Percentiles rank a stretch among this genome's conserved stretches.
Evolutionary conservation across 2,888 invertebrate genomes (phyloP).

Genomic region (Lithophane leautieri): DNA sequence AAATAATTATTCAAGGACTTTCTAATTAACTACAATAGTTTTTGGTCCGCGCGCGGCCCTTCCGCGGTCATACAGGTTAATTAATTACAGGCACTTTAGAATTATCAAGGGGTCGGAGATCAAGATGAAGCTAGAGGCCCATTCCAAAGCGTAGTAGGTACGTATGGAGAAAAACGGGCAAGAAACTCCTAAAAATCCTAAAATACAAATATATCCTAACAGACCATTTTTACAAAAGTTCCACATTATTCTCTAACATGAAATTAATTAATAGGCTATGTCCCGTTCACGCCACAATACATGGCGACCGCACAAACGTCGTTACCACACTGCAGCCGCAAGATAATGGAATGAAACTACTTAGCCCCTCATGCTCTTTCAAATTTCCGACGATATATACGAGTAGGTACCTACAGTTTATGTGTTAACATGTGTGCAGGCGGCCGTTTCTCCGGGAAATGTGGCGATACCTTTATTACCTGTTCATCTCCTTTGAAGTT

Average conservation of each 20-base stretch:
- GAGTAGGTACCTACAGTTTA: conserved; percentile 32
- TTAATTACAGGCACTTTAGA: too few species aligned
- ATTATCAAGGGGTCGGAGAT: too few species aligned
- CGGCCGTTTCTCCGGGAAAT: conserved; percentile 31
- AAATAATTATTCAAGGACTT: too few species aligned
- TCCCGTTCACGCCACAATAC: conserved; percentile 11
- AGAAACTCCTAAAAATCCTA: too few species aligned
- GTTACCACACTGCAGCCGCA: conserved; percentile 66
- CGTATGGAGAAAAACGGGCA: too few species aligned
- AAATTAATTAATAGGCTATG: not conserved
- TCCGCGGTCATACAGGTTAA: too few species aligned
- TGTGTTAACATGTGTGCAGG: conserved; percentile 44
- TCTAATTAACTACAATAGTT: too few species aligned
- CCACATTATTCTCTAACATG: not conserved
- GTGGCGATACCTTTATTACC: conserved; percentile 50
- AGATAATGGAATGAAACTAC: conserved; percentile 70
- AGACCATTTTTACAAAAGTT: not conserved
- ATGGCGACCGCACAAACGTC: conserved; percentile 57
- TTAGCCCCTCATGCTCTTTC: conserved; percentile 66
- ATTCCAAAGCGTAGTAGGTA: too few species aligned
- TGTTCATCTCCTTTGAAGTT: conserved; percentile 52
- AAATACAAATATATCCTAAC: not conserved
- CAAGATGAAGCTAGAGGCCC: too few species aligned
- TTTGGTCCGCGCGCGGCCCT: too few species aligned
- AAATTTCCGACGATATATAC: conserved; percentile 60